Evolutionary conservation across 1,140 invertebrate genomes (phyloP).

Genomic region (Drosophila punjabiensis): DNA sequence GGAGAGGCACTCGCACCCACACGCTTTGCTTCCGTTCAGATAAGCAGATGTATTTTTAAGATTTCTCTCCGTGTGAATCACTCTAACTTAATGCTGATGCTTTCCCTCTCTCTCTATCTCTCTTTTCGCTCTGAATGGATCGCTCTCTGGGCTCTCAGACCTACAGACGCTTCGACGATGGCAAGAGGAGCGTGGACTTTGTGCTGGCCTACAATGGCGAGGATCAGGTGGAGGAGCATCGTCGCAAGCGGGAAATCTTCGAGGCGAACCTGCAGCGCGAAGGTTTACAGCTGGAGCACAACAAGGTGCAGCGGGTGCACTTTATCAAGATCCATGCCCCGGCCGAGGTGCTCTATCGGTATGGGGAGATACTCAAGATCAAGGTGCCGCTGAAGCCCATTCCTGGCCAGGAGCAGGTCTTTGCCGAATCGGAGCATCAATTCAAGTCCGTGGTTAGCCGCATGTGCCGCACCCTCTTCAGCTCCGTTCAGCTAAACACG

Average conservation of each 20-base stretch:
- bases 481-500: constrained; percentile 85
- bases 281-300: constrained; percentile 88
- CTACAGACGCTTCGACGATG: constrained; percentile 84
- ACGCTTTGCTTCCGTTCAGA: constrained; percentile 55
- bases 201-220: constrained; percentile 88
- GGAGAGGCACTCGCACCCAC: constrained; percentile 53
- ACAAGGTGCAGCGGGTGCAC: constrained; percentile 87
- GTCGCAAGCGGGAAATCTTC: constrained; percentile 87
- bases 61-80: constrained; percentile 28
- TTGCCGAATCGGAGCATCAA: constrained; percentile 53
- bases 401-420: constrained; percentile 74
- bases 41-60: constrained; percentile 41
- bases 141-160: constrained; percentile 57
- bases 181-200: constrained; percentile 87
- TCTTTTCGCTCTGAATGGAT: neutral
- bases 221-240: constrained; percentile 81
- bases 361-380: constrained; percentile 95
- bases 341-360: constrained; percentile 91
- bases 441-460: constrained; percentile 58
- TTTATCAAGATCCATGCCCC: constrained; percentile 93
- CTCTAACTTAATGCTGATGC: neutral
- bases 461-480: constrained; percentile 63
- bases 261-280: constrained; percentile 88
- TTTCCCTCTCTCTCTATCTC: constrained; percentile 6
- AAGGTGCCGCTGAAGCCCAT: constrained; percentile 93